These are phyloP conservation scores for Neodiprion lecontei DNA, from an alignment of 1,140 invertebrate species.

Conservation along the genomic window DNA sequence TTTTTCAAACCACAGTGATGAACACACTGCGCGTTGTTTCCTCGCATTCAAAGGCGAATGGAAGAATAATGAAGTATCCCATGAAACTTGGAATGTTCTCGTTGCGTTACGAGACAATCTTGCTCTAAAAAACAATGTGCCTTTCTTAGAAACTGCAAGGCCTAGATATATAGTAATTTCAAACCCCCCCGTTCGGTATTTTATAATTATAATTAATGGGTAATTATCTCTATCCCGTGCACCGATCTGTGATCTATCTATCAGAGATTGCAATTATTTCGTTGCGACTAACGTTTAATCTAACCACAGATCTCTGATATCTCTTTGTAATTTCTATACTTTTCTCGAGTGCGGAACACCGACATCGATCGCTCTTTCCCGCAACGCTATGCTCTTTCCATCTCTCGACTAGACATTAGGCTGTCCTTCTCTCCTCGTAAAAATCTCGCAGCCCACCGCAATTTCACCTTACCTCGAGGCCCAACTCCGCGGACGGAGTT, in stretches of 20 bases:
- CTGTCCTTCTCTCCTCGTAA: neutral
- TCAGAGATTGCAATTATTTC: constrained; percentile 6
- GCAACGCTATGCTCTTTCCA: neutral
- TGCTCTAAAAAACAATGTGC: neutral
- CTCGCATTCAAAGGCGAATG: neutral
- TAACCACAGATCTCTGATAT: neutral
- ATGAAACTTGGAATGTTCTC: neutral
- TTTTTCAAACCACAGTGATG: neutral
- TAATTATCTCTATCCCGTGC: neutral
- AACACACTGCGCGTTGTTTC: neutral
- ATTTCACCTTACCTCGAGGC: neutral
- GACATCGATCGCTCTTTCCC: neutral
- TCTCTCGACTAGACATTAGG: neutral
- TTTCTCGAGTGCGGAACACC: neutral
- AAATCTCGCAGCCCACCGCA: neutral
- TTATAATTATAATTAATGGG: constrained; percentile 8
- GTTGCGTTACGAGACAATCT: neutral
- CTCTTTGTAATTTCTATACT: constrained; percentile 5
- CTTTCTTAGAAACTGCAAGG: constrained; percentile 4
- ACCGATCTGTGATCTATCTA: neutral
- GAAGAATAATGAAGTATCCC: neutral
- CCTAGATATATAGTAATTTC: neutral
- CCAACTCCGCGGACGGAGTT: neutral
- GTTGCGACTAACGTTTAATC: neutral
- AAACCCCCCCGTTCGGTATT: neutral